Base-by-base conservation (phyloP, 2,113 vertebrate species). In the Mesocricetus auratus region DNA sequence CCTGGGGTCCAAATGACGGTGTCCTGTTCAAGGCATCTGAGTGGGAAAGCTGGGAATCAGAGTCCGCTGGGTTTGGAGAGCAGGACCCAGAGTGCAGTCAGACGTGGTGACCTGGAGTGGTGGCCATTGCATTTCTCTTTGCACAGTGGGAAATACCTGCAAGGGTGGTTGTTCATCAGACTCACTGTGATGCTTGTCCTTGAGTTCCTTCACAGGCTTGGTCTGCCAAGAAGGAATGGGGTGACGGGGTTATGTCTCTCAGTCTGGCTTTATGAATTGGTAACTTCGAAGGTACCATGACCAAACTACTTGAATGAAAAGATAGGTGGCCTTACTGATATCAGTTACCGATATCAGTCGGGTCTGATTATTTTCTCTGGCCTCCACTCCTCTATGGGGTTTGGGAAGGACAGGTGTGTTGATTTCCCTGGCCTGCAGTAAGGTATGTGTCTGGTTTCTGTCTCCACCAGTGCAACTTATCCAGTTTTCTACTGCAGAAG, bases 291-390 rank as follows among this genome's bases (percentile, higher is more conserved):
- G 42, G 24, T n/a, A 56, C n/a, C 2, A 7, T 64, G 68, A 90
- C 85, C 31, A 86, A 60, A 42, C 89, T 96, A 86, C 31, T 53
- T 83, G 81, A 93, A 71, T 60, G n/a, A 90, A 75, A 96, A 94
- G 92, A 56, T 42, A 60, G 7, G 53, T 68, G 58, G 83, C 33
- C 93, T 8, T 53, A 78, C 53, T n/a, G n/a, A n/a, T n/a, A 93
- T 69, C n/a, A 42, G 83, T 85, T 68, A 89, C 66, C 33, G 33
- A 42, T 47, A 58, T 74, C 17, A n/a, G 13, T 79, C 77, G 56
- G n/a, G 50, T 86, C 66, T 94, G 29, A 33, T 16, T 93, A 39
- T 47, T 74, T 88, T 85, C 92, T 90, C 58, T 95, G 68, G 29
- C 2, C 0, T 77, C 53, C 10, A 24, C 90, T 95, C 85, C 62